Evolutionary conservation across 2,797 vertebrate species (phyloP).

Genomic region (Garrulus glandarius): DNA sequence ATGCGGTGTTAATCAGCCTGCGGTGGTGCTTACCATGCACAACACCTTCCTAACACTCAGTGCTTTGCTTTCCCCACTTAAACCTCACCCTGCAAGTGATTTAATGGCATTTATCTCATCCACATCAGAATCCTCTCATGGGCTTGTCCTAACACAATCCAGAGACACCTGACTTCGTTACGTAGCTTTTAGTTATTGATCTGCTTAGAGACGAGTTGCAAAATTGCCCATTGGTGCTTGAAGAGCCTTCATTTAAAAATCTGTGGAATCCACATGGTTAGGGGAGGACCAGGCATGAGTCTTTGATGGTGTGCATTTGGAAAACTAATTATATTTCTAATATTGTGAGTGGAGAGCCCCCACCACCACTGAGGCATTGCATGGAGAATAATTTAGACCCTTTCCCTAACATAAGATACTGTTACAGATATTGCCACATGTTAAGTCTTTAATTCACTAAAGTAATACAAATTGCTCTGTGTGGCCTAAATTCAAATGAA

Average conservation of each 20-base stretch:
- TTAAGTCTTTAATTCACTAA: not conserved
- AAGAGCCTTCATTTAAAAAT: not conserved
- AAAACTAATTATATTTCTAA: not conserved
- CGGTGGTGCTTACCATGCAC: not conserved
- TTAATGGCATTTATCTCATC: conserved; percentile 20
- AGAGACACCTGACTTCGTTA: not conserved
- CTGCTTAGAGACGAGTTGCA: not conserved
- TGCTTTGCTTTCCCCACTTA: not conserved
- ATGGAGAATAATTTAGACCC: not conserved
- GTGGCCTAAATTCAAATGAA: not conserved
- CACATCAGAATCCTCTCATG: not conserved
- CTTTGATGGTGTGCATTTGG: not conserved
- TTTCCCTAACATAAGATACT: not conserved
- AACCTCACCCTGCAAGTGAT: not conserved
- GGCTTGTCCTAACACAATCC: conserved; percentile 25
- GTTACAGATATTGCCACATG: not conserved
- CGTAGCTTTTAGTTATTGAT: not conserved
- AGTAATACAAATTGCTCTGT: not conserved
- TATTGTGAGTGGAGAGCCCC: not conserved
- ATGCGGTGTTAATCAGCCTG: not conserved
- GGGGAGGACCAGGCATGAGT: fast-evolving
- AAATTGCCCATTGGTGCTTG: not conserved
- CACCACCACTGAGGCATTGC: not conserved
- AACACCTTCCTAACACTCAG: not conserved
- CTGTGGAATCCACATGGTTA: not conserved